A percentile compares a stretch with the other conserved stretches of the same genome.
These are phyloP conservation scores for Oscheius sp. DNA, from an alignment of 2,888 invertebrate genomes.

Conservation along the genomic window DNA sequence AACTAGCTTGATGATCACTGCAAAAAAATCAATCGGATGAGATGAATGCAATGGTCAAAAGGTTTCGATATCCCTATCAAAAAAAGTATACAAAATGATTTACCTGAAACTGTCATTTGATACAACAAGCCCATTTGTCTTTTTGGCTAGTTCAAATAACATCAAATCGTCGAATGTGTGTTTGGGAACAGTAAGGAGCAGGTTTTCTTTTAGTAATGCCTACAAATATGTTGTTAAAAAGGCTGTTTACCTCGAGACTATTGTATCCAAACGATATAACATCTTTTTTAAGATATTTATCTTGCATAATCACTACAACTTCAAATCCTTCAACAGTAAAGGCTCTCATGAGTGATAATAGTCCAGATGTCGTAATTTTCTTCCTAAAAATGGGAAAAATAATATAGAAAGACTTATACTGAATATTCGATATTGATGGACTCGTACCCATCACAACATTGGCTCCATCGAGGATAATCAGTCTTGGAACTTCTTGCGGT, in stretches of 20 bases:
- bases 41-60: no score
- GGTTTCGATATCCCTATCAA: no score
- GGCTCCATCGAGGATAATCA: background rate
- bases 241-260: background rate
- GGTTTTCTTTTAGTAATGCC: no score
- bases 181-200: background rate
- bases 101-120: background rate
- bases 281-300: background rate
- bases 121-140: background rate
- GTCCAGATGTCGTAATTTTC: background rate
- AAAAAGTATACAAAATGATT: background rate
- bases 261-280: background rate
- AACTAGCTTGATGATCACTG: no score
- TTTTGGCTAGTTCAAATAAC: background rate
- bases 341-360: background rate
- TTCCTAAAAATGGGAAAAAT: background rate
- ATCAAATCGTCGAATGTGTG: background rate
- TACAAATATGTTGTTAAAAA: no score
- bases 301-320: background rate
- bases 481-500: background rate
- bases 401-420: background rate
- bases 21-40: no score
- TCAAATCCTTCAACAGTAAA: background rate
- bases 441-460: background rate
- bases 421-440: background rate